These are phyloP conservation scores for mouse (Mus musculus) DNA, from an alignment of 2,113 vertebrate genomes.

Conservation along the genomic window DNA sequence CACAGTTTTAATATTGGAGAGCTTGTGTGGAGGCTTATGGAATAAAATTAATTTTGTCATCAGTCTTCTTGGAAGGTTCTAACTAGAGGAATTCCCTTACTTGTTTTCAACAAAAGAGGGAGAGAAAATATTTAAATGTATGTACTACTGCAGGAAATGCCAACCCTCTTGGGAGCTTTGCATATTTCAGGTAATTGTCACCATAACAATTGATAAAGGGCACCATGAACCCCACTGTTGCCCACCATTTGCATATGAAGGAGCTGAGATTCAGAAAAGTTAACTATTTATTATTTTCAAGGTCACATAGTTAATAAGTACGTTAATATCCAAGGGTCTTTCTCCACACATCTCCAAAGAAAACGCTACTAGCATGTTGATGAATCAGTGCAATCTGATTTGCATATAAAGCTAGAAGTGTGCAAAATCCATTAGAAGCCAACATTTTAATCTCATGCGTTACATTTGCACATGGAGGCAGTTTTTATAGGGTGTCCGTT, in stretches of 20 bases:
- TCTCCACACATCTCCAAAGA: slow-evolving; percentile 24
- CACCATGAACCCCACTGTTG: not conserved
- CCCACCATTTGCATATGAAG: slow-evolving; percentile 27
- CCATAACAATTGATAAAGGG: slow-evolving; percentile 25
- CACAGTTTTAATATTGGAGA: slow-evolving; percentile 7
- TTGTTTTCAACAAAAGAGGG: not conserved
- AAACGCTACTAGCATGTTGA: slow-evolving; percentile 51
- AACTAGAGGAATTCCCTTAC: slow-evolving; percentile 33
- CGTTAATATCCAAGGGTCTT: slow-evolving; percentile 35
- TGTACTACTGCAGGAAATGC: slow-evolving; percentile 4
- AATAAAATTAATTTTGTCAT: slow-evolving; percentile 45
- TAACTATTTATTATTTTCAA: slow-evolving; percentile 26
- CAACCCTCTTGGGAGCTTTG: not conserved
- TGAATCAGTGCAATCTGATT: slow-evolving; percentile 18
- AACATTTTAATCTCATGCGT: slow-evolving; percentile 30
- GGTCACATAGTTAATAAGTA: slow-evolving; percentile 42
- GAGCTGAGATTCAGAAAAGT: slow-evolving; percentile 21
- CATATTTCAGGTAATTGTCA: slow-evolving; percentile 52
- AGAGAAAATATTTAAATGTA: slow-evolving; percentile 36
- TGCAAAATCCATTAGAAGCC: slow-evolving; percentile 45
- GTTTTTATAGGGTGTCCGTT: not conserved
- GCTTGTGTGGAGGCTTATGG: not conserved
- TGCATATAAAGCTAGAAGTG: slow-evolving; percentile 44
- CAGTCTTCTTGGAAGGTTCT: slow-evolving; percentile 30
- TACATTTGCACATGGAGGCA: not conserved